Percentiles rank a stretch among this genome's conserved stretches.
phyloP scores from a whole-genome alignment of 2,797 vertebrate species.

The Coilia nasus region DNA sequence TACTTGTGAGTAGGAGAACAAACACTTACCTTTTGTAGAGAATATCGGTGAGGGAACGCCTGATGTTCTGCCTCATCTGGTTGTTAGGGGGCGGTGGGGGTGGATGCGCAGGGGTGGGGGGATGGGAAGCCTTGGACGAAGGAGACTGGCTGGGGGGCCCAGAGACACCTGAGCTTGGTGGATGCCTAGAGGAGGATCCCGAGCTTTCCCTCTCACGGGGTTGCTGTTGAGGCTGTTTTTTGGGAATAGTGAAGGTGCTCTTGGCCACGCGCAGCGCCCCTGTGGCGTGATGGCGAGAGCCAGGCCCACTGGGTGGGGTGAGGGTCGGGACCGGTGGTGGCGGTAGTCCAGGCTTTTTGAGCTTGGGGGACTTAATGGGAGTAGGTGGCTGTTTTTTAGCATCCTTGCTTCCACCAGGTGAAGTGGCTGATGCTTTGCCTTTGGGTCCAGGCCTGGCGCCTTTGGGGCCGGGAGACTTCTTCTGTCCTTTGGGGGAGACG shows the following conservation, averaged over 20 bases:
- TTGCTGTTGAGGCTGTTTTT: slow-evolving; percentile 72
- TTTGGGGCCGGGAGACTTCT: slow-evolving; percentile 63
- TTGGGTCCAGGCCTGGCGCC: slow-evolving; percentile 64
- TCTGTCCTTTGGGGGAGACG: slow-evolving; percentile 58
- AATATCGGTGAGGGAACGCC: slow-evolving; percentile 95
- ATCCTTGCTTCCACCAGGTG: slow-evolving; percentile 57
- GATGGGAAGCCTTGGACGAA: slow-evolving; percentile 67
- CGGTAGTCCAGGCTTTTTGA: slow-evolving; percentile 69
- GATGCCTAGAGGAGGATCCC: slow-evolving; percentile 60
- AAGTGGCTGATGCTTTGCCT: slow-evolving; percentile 73
- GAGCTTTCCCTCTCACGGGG: slow-evolving; percentile 53
- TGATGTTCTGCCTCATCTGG: slow-evolving; percentile 97
- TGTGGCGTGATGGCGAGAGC: slow-evolving; percentile 68
- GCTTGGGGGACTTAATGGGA: slow-evolving; percentile 59
- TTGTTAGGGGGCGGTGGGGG: slow-evolving; percentile 85
- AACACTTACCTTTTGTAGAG: slow-evolving; percentile 90
- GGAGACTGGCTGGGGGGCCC: slow-evolving; percentile 56
- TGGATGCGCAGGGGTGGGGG: slow-evolving; percentile 51
- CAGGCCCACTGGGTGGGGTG: slow-evolving; percentile 66
- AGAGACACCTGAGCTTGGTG: slow-evolving; percentile 46
- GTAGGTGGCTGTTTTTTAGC: slow-evolving; percentile 66
- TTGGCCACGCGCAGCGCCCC: slow-evolving; percentile 76
- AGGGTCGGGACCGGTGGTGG: slow-evolving; percentile 57
- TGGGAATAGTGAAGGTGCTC: slow-evolving; percentile 81
- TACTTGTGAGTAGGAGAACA: background rate